Evolutionary conservation across 2,888 invertebrate species (phyloP), one percentile per base, ranked within the genome.

Genomic region (Tinea pellionella): DNA sequence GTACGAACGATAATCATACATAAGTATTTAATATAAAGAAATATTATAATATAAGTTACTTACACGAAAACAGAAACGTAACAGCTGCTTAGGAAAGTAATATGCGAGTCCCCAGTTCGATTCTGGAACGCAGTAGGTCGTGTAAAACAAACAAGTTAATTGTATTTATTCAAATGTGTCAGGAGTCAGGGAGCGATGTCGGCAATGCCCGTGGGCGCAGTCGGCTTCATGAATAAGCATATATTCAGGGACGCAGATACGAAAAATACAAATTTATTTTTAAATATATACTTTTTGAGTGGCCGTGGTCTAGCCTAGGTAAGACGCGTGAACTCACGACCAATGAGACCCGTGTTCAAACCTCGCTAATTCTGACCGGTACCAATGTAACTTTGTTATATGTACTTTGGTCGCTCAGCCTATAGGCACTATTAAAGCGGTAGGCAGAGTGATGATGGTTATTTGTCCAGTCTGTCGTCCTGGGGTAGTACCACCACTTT

Each of bases 131-230:
- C 53, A 69, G 69, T 72, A 67, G 73, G 76, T 71, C 73, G 74
- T 74, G 77, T 76, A 84, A 85, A 85, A 84, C 86, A 87, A 86
- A 87, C 84, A 86, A 87, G 84, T 82, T 85, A 87, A 87, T 87
- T 85, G 85, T 87, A 84, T 86, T 85, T 87, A 86, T 87, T 87
- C 80, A 85, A 86, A 87, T 86, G 78, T 68, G 76, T 68, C 67
- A 47, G 43, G 13, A 30, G 32, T 47, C 47, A 15, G 68, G 72
- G 72, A 73, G 70, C 66, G 67, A 67, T 64, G 68, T 66, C 70
- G 70, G 72, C 66, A 69, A 64, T 70, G 72, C 83, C n/a, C 78
- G 81, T 80, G 80, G 82, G 72, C 74, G 74, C 71, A 62, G 2
- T 19, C 2, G 6, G 43, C 62, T 75, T 86, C 83, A 85, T 86